Evolutionary conservation across 2,113 vertebrate species (phyloP).

Genomic region (Sylvilagus bachmani): DNA sequence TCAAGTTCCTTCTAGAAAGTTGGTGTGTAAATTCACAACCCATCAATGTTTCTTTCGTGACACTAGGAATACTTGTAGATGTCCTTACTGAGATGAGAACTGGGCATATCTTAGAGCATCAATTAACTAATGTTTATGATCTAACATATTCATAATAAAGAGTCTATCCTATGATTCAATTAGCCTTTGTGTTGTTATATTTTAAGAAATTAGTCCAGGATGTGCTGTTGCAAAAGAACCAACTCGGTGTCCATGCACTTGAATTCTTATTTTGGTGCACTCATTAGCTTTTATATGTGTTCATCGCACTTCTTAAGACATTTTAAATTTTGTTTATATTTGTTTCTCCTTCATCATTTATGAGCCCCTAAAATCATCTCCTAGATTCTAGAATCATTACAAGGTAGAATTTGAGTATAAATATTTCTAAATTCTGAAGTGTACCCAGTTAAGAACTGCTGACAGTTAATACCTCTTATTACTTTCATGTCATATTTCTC

Average conservation of each 20-base stretch:
- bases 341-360: background rate
- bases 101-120: background rate
- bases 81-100: background rate
- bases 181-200: background rate
- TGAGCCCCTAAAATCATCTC: background rate
- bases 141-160: background rate
- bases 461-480: background rate
- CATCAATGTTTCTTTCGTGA: background rate
- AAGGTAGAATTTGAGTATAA: background rate
- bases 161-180: background rate
- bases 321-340: background rate
- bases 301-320: background rate
- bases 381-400: background rate
- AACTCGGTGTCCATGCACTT: background rate
- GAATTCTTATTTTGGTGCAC: background rate
- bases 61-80: background rate
- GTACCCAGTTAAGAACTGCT: background rate
- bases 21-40: no score
- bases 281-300: background rate
- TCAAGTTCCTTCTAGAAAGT: no score
- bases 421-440: conserved; percentile 11
- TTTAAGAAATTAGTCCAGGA: background rate
- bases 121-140: background rate
- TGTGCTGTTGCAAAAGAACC: background rate
- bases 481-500: background rate